Conservation (phyloP, 2,888 invertebrate genomes). For the Noctua comes region DNA sequence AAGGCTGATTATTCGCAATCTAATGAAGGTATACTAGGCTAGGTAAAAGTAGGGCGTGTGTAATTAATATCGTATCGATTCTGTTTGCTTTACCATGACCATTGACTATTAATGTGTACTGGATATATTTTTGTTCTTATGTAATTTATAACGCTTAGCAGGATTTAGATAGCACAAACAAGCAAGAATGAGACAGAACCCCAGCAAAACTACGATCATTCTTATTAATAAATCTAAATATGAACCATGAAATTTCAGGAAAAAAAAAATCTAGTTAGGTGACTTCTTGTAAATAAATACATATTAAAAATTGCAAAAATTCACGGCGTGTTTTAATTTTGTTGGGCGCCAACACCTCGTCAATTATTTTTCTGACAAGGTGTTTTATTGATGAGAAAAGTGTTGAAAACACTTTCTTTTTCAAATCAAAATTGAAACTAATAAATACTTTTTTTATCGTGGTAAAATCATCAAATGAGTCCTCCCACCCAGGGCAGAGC, state of each 20-base stretch:
- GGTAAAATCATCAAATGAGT: too few species aligned
- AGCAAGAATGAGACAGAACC: background rate
- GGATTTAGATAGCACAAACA: background rate
- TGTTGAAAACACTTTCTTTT: background rate
- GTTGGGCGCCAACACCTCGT: background rate
- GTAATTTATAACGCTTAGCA: background rate
- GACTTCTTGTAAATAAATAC: background rate
- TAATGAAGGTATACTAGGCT: conserved; percentile 3
- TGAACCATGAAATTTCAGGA: background rate
- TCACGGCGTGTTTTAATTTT: background rate
- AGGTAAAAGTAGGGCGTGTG: conserved; percentile 21
- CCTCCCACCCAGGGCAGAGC: too few species aligned
- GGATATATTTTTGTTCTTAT: background rate
- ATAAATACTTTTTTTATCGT: too few species aligned
- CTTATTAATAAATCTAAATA: background rate
- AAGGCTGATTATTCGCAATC: conserved; percentile 4
- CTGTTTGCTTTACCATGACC: background rate
- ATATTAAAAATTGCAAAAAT: background rate
- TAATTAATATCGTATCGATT: conserved; percentile 23
- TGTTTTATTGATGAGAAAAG: too few species aligned
- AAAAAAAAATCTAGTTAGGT: background rate
- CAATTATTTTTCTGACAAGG: too few species aligned
- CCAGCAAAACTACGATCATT: background rate
- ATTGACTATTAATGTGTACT: background rate
- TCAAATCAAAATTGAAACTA: background rate